Evolutionary conservation across 2,888 invertebrate genomes (phyloP).

Genomic region (Corbicula japonica): DNA sequence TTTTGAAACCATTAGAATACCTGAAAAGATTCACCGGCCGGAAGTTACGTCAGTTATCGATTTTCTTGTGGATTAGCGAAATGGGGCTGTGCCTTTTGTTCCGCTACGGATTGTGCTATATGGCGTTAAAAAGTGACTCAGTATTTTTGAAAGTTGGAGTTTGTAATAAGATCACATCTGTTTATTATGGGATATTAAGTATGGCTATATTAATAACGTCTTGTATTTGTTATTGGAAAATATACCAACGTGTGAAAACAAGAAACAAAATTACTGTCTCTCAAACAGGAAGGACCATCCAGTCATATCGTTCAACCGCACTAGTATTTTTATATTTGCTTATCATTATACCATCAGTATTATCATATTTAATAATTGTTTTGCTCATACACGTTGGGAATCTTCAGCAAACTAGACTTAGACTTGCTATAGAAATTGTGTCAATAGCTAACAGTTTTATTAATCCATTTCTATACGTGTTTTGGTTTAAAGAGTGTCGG

Average conservation of each 20-base stretch:
- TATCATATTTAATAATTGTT: slow-evolving; percentile 3
- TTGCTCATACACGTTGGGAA: not conserved
- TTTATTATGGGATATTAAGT: not conserved
- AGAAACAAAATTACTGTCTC: not conserved
- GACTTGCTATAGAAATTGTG: slow-evolving; percentile 4
- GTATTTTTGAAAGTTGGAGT: not conserved
- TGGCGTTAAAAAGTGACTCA: not conserved
- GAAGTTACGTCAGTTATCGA: not conserved
- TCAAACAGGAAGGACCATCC: not conserved
- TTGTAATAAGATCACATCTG: not conserved
- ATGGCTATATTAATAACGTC: not conserved
- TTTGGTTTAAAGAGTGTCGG: slow-evolving; percentile 25
- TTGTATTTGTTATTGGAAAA: slow-evolving; percentile 3
- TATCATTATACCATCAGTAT: not conserved
- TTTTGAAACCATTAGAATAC: slow-evolving; percentile 14
- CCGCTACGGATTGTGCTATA: slow-evolving; percentile 21
- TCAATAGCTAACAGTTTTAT: slow-evolving; percentile 12
- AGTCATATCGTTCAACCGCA: not conserved
- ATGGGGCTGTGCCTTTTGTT: not conserved
- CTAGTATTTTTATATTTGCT: slow-evolving; percentile 11
- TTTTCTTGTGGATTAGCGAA: not conserved
- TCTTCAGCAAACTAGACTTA: not conserved
- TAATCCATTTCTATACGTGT: slow-evolving; percentile 19
- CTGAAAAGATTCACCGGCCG: not conserved
- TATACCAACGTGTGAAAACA: not conserved